Base-by-base conservation (phyloP, 2,113 vertebrate species). In the Macaca nemestrina region DNA sequence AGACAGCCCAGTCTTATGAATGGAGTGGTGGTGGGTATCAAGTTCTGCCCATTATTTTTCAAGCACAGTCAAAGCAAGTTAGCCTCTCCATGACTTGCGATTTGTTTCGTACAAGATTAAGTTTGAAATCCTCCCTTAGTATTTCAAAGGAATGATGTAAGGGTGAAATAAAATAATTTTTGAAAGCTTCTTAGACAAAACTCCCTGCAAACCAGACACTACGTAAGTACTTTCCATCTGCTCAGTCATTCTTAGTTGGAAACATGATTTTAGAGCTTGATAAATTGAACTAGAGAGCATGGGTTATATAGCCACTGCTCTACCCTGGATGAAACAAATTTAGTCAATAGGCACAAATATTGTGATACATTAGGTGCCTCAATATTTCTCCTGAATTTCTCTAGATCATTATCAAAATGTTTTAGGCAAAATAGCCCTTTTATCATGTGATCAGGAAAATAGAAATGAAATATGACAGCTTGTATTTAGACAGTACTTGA, bases 61-160 rank as follows among this genome's bases (percentile, higher is more conserved):
- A 40, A 61, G 70, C 18, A 68, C 16, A n/a, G 48, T 48, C 11
- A 76, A 27, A 52, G 12, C 40, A 18, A 67, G 75, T 82, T 64
- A 27, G 7, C 14, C 4, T 85, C 45, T 90, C 82, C 25, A 9
- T 35, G 27, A 27, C 32, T 70, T 72, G 25, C 52, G 59, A 87
- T 73, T 94, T 89, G 45, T 75, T 3, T 59, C 27, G 32, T 25
- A 38, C 11, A 40, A 80, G 61, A 52, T 75, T 52, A 83, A 67
- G 13, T 79, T 78, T 93, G 76, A 84, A 88, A 27, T 48, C 10
- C 7, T 90, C 67, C n/a, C 25, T 85, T 88, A 6, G 18, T 84
- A 16, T 68, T 93, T 93, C 48, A 81, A 88, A 81, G 55, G 23
- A 96, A 73, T 96, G 70, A 88, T 32, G n/a, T 70, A 90, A 70